A percentile compares a stretch with the other conserved stretches of the same genome.
Evolutionary conservation across 2,888 invertebrate species (phyloP).

Genomic region (Drosophila neotestacea): DNA sequence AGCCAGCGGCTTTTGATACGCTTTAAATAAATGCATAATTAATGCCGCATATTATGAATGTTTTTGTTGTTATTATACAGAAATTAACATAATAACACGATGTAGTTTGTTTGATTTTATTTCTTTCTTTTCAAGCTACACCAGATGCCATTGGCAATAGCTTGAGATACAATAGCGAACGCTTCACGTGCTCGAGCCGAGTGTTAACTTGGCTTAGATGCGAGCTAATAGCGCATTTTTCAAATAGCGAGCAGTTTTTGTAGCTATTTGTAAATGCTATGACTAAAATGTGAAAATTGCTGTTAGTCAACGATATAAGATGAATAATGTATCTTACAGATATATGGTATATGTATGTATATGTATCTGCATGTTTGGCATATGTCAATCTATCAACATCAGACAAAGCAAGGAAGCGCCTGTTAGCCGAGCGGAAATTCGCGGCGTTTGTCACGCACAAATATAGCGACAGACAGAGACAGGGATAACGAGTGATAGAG

Average conservation of each 20-base stretch:
- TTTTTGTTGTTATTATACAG: slow-evolving; percentile 13
- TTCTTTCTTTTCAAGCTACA: not conserved
- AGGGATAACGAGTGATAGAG: not conserved
- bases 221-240: slow-evolving; percentile 1
- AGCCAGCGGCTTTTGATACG: slow-evolving; percentile 60
- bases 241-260: slow-evolving; percentile 7
- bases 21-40: slow-evolving; percentile 73
- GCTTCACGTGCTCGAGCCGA: slow-evolving; percentile 17
- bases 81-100: slow-evolving; percentile 56
- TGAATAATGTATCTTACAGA: slow-evolving; percentile 23
- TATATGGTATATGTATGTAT: not conserved
- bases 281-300: slow-evolving; percentile 10
- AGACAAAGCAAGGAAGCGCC: slow-evolving; percentile 54
- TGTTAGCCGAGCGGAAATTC: slow-evolving; percentile 49
- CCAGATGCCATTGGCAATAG: slow-evolving; percentile 20
- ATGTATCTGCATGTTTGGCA: slow-evolving; percentile 12
- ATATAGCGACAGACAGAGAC: slow-evolving; percentile 4
- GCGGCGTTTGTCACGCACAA: slow-evolving; percentile 49
- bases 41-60: slow-evolving; percentile 53
- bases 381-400: slow-evolving; percentile 43
- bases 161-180: slow-evolving; percentile 2
- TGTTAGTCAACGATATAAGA: slow-evolving; percentile 11
- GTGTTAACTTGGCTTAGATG: slow-evolving; percentile 17
- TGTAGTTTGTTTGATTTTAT: slow-evolving; percentile 32
- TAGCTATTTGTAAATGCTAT: not conserved